These are phyloP conservation scores for Pheosia gnoma DNA, from an alignment of 2,888 invertebrate genomes.

Conservation along the genomic window DNA sequence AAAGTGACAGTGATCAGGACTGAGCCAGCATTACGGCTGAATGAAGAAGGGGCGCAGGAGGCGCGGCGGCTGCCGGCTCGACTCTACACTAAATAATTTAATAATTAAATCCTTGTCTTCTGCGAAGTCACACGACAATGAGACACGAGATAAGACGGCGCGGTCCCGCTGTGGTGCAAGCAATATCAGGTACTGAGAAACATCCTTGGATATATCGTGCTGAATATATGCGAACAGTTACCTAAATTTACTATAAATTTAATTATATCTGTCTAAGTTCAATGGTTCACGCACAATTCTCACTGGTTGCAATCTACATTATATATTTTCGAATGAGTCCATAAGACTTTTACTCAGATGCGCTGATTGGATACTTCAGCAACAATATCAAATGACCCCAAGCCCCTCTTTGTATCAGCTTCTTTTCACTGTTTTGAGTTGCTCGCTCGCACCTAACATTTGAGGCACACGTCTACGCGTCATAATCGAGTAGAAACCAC, in stretches of 20 bases:
- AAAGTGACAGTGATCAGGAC: conserved; percentile 11
- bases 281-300: too few relatives aligned
- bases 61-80: conserved; percentile 10
- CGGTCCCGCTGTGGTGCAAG: conserved; percentile 19
- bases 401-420: not conserved
- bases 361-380: too few relatives aligned
- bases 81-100: conserved; percentile 53
- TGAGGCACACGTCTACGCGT: conserved; percentile 23
- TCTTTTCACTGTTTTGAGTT: not conserved
- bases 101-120: conserved; percentile 60
- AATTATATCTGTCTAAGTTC: too few relatives aligned
- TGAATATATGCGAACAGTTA: too few relatives aligned
- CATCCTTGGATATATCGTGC: too few relatives aligned
- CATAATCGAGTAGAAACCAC: conserved; percentile 49
- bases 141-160: conserved; percentile 43
- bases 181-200: conserved; percentile 1
- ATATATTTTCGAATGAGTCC: too few relatives aligned
- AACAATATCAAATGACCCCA: not conserved
- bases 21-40: not conserved
- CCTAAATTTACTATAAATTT: too few relatives aligned
- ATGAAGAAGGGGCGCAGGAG: not conserved
- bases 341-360: too few relatives aligned
- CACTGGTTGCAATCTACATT: too few relatives aligned
- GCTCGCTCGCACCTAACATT: conserved; percentile 2
- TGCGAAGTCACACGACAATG: conserved; percentile 48